Evolutionary conservation across 1,140 invertebrate species (phyloP).

Genomic region (Drosophila aff.): DNA sequence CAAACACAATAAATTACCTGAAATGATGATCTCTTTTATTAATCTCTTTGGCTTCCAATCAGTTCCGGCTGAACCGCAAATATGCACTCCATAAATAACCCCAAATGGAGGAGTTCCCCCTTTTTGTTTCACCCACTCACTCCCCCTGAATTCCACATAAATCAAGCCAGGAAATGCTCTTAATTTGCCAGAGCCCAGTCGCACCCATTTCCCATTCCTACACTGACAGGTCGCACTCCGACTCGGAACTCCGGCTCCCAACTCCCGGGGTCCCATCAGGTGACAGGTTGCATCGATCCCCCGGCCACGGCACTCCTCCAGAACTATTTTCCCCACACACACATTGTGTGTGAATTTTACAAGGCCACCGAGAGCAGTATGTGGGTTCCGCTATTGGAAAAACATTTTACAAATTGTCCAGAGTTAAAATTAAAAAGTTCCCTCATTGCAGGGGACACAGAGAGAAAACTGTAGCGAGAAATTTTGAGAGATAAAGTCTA

Average conservation of each 20-base stretch:
- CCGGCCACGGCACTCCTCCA: not conserved
- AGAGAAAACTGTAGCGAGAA: conserved; percentile 1
- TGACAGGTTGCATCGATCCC: conserved; percentile 37
- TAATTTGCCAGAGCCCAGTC: conserved; percentile 59
- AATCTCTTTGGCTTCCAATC: conserved; percentile 20
- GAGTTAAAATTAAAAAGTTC: conserved; percentile 59
- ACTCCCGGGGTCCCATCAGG: conserved; percentile 33
- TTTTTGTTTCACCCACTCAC: too few relatives aligned
- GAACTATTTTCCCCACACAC: conserved; percentile 15
- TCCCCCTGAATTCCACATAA: conserved; percentile 54
- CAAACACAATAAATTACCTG: not conserved
- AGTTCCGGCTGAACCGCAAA: conserved; percentile 30
- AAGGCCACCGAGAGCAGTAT: conserved; percentile 40
- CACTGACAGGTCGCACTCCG: conserved; percentile 43
- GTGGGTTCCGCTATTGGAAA: conserved; percentile 34
- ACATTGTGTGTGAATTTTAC: conserved; percentile 30
- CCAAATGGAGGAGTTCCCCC: conserved; percentile 13
- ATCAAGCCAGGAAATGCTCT: conserved; percentile 67
- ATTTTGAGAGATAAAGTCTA: not conserved
- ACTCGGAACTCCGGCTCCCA: conserved; percentile 36
- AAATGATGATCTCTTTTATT: conserved; percentile 2
- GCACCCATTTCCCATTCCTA: conserved; percentile 20
- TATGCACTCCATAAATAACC: conserved; percentile 51
- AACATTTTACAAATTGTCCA: conserved; percentile 39
- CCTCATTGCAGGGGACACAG: conserved; percentile 49